Evolutionary conservation across 2,113 vertebrate genomes (phyloP).

Genomic region (Phylloscopus whistleri): DNA sequence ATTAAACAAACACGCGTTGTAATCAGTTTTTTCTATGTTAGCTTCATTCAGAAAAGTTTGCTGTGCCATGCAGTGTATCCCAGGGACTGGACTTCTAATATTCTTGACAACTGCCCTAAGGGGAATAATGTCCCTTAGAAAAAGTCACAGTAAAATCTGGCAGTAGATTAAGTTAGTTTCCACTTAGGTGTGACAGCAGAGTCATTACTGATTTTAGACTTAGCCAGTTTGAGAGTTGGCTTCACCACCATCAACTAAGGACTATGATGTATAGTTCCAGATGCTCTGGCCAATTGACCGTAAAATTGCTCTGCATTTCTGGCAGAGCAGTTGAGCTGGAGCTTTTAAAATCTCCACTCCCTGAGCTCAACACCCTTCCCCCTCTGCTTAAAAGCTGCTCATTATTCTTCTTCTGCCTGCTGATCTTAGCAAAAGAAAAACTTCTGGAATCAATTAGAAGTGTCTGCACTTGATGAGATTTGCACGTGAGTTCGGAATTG

Average conservation of each 20-base stretch:
- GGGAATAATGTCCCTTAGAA: slow-evolving; percentile 56
- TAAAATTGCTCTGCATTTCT: slow-evolving; percentile 93
- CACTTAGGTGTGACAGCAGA: slow-evolving; percentile 72
- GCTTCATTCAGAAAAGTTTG: slow-evolving; percentile 11
- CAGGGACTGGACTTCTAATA: slow-evolving; percentile 22
- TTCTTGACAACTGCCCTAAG: slow-evolving; percentile 38
- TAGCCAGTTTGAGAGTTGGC: slow-evolving; percentile 75
- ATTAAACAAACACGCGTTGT: slow-evolving; percentile 48
- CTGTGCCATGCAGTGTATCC: background rate
- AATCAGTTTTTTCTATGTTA: slow-evolving; percentile 9
- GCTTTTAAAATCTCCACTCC: slow-evolving; percentile 81
- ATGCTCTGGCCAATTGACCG: slow-evolving; percentile 95
- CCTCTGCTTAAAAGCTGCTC: slow-evolving; percentile 80
- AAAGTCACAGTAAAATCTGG: slow-evolving; percentile 58
- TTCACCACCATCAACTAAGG: slow-evolving; percentile 76
- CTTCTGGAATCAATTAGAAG: slow-evolving; percentile 97
- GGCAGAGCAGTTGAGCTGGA: slow-evolving; percentile 77
- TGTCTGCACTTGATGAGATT: slow-evolving; percentile 94
- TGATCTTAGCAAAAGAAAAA: slow-evolving; percentile 78
- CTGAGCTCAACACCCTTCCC: slow-evolving; percentile 70
- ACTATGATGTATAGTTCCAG: slow-evolving; percentile 89
- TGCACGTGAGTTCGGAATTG: slow-evolving; percentile 86
- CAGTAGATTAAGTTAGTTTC: slow-evolving; percentile 67
- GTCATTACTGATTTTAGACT: slow-evolving; percentile 69
- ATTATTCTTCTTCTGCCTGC: slow-evolving; percentile 82